Conservation (phyloP, 2,113 vertebrate genomes). For the Tupaia chinensis region DNA sequence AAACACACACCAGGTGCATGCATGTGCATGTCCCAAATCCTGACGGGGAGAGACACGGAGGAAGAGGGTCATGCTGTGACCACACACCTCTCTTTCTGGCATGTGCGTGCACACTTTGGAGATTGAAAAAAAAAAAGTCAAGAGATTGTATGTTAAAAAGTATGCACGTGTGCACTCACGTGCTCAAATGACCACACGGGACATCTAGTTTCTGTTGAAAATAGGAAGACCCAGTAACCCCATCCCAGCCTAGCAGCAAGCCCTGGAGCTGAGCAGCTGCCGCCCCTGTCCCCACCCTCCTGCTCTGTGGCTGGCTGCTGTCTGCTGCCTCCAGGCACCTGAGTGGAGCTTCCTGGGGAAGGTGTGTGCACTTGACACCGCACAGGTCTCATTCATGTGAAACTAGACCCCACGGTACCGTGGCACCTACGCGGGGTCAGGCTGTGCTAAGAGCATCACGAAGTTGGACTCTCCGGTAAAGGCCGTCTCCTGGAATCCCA, state of each 20-base stretch:
- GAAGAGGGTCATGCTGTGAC: no score
- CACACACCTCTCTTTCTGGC: no score
- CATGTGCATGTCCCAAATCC: no score
- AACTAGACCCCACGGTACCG: neutral
- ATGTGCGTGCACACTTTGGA: no score
- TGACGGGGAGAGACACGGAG: no score
- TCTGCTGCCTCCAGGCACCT: accelerated
- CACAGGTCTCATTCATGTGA: neutral
- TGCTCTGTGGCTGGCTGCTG: neutral
- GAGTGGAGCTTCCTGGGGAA: neutral
- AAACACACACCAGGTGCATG: no score
- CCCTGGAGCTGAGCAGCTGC: accelerated
- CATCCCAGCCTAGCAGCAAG: accelerated
- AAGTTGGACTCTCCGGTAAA: neutral
- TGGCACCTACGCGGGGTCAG: neutral
- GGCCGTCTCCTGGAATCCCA: neutral
- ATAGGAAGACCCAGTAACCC: neutral
- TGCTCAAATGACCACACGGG: neutral
- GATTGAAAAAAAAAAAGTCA: no score
- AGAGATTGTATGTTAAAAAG: no score
- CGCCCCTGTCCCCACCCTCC: neutral
- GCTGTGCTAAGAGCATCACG: neutral
- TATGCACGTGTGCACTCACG: no score
- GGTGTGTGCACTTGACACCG: no score
- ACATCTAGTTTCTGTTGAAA: neutral